Conservation (phyloP, 2,888 invertebrate genomes). For the Iphiclides podalirius region DNA sequence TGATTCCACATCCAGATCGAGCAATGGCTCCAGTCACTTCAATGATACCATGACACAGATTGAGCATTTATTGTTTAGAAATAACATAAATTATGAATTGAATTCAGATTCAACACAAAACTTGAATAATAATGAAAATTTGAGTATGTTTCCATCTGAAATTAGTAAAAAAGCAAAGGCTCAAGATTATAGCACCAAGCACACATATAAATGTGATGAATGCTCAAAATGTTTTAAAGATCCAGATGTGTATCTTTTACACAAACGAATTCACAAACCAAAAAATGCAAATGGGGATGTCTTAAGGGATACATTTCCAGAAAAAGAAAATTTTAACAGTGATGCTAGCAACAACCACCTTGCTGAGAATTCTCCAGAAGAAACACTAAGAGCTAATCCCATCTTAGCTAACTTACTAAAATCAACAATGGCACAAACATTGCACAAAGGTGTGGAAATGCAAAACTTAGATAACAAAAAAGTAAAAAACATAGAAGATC, state of each 20-base stretch:
- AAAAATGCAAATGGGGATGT: constrained; percentile 8
- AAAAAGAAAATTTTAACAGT: constrained; percentile 49
- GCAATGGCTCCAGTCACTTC: constrained; percentile 18
- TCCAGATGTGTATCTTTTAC: constrained; percentile 62
- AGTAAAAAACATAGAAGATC: constrained; percentile 46
- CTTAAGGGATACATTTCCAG: constrained; percentile 17
- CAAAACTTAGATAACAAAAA: constrained; percentile 12
- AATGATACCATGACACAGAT: constrained; percentile 21
- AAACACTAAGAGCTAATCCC: constrained; percentile 60
- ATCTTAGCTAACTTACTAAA: constrained; percentile 63
- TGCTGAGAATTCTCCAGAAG: constrained; percentile 31
- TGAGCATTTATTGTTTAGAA: constrained; percentile 16
- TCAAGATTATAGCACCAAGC: constrained; percentile 14
- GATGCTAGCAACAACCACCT: constrained; percentile 30
- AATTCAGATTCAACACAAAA: constrained; percentile 8
- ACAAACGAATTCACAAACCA: constrained; percentile 49
- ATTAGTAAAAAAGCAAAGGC: background rate
- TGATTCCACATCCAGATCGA: constrained; percentile 15
- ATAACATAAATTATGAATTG: constrained; percentile 12
- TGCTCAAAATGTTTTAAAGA: constrained; percentile 72
- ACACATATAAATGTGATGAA: constrained; percentile 53
- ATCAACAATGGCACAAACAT: constrained; percentile 27
- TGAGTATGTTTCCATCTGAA: constrained; percentile 8
- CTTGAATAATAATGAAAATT: background rate
- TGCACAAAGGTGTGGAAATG: constrained; percentile 9